Conservation (phyloP, 2,113 vertebrate genomes). For the Pygoscelis antarcticus region DNA sequence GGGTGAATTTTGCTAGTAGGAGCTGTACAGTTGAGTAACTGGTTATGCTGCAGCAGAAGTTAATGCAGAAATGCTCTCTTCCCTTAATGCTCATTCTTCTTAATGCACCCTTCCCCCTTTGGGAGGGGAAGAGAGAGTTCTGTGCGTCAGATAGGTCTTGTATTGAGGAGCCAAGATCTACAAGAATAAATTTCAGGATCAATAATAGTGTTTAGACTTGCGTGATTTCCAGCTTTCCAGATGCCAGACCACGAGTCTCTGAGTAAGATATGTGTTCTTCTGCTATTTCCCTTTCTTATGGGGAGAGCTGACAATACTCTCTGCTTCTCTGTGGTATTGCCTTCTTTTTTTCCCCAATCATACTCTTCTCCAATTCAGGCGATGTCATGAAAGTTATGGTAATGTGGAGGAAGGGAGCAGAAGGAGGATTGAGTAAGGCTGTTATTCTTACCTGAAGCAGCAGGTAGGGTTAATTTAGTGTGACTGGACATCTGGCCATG, state of each 20-base stretch:
- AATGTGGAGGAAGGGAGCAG: not conserved
- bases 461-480: not conserved
- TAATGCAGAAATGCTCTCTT: not conserved
- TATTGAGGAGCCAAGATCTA: not conserved
- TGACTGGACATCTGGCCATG: not conserved
- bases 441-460: not conserved
- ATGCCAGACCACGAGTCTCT: not conserved
- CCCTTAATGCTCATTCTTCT: not conserved
- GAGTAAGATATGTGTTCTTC: not conserved
- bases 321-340: not conserved
- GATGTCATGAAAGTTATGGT: not conserved
- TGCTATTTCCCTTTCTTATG: not conserved
- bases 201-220: not conserved
- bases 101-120: not conserved
- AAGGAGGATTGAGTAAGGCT: not conserved
- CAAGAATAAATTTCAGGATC: not conserved
- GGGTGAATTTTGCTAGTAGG: not conserved
- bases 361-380: not conserved
- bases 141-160: not conserved
- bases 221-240: not conserved
- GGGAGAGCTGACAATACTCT: not conserved
- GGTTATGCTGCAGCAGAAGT: not conserved
- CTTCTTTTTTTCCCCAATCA: not conserved
- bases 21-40: not conserved
- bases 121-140: not conserved